Conservation (phyloP, 2,113 vertebrate genomes). For the Saiga tatarica region DNA sequence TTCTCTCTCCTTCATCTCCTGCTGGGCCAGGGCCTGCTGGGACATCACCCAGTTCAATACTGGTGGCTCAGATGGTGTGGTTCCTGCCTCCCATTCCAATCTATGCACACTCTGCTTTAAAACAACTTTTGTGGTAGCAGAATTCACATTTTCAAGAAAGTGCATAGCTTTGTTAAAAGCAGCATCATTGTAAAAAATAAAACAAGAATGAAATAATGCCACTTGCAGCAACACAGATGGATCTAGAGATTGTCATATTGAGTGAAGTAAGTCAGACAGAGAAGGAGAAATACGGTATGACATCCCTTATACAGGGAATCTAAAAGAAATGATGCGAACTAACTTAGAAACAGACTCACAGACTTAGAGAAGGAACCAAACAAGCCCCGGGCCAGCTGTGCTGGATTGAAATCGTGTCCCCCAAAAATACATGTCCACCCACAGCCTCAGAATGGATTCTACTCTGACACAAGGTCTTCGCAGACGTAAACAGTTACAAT, state of each 20-base stretch:
- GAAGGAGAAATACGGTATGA: neutral
- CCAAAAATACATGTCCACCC: neutral
- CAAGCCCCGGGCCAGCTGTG: neutral
- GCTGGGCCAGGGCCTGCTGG: rapidly evolving
- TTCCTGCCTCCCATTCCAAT: too few species aligned
- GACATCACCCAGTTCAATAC: neutral
- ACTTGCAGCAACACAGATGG: neutral
- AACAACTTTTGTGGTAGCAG: neutral
- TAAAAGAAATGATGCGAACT: neutral
- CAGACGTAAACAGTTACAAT: neutral
- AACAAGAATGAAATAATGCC: neutral
- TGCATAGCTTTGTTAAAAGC: neutral
- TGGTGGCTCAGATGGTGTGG: neutral
- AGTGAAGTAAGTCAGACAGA: neutral
- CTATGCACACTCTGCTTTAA: neutral
- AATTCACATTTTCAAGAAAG: neutral
- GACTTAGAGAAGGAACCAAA: neutral
- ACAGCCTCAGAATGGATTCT: neutral
- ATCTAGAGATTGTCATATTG: neutral
- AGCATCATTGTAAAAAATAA: neutral
- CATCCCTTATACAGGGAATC: neutral
- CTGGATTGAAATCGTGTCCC: neutral
- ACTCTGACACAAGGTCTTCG: neutral
- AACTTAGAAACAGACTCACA: neutral
- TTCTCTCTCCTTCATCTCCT: neutral